Evolutionary conservation across 2,797 vertebrate genomes (phyloP).

Genomic region (Pseudopleuronectes americanus): DNA sequence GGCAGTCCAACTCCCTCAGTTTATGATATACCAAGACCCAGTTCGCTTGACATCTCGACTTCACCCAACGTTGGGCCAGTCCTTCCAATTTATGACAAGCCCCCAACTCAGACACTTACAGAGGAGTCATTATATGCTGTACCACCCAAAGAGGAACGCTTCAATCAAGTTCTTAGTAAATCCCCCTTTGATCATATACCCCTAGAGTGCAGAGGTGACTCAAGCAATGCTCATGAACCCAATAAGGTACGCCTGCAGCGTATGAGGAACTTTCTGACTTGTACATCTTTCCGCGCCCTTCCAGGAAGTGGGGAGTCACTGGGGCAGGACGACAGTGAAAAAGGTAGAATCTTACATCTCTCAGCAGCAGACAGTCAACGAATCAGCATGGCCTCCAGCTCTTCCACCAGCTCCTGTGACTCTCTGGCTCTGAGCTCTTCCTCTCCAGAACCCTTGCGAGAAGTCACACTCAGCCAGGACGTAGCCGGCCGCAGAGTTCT

Average conservation of each 20-base stretch:
- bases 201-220: conserved; percentile 69
- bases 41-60: conserved; percentile 31
- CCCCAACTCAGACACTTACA: conserved; percentile 29
- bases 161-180: conserved; percentile 4
- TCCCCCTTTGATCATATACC: conserved; percentile 56
- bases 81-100: conserved; percentile 56
- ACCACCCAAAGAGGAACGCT: conserved; percentile 46
- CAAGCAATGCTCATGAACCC: conserved; percentile 54
- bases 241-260: conserved; percentile 53
- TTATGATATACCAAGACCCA: conserved; percentile 80
- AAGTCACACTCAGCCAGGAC: conserved; percentile 84
- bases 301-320: conserved; percentile 24
- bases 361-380: conserved; percentile 78
- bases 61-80: conserved; percentile 44
- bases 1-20: conserved; percentile 28
- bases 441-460: conserved; percentile 78
- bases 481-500: conserved; percentile 82
- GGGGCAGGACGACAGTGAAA: conserved; percentile 42
- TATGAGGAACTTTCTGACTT: conserved; percentile 58
- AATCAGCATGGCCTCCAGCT: conserved; percentile 85
- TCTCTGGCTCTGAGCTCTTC: conserved; percentile 74
- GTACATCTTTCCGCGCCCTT: conserved; percentile 41
- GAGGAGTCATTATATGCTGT: conserved; percentile 49
- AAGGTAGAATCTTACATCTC: neutral
- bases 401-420: conserved; percentile 84